Evolutionary conservation across 2,113 vertebrate genomes (phyloP).

Genomic region (Capreolus pygargus): DNA sequence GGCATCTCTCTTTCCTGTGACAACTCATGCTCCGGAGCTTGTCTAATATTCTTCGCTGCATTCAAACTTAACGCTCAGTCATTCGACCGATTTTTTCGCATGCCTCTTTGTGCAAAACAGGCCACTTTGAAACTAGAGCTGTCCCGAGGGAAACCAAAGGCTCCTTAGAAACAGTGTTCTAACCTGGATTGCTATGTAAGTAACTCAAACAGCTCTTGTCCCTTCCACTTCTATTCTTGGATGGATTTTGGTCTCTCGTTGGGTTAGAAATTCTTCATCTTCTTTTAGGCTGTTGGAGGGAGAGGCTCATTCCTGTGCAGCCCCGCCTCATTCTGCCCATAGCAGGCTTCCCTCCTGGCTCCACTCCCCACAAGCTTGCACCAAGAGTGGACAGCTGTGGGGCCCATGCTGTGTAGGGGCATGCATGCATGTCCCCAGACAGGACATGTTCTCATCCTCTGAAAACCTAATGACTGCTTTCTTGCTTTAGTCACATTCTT

Average conservation of each 20-base stretch:
- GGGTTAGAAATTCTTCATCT: slow-evolving; percentile 52
- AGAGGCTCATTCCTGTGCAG: slow-evolving; percentile 63
- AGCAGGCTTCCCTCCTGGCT: not conserved
- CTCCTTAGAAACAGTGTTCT: not conserved
- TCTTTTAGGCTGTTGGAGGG: slow-evolving; percentile 63
- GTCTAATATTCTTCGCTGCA: not conserved
- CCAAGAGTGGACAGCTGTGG: slow-evolving; percentile 54
- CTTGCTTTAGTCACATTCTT: slow-evolving; percentile 39
- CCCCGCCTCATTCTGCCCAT: slow-evolving; percentile 68
- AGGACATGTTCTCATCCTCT: not conserved
- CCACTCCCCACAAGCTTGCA: not conserved
- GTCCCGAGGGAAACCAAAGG: not conserved
- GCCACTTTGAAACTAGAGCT: not conserved
- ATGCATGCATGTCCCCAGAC: not conserved
- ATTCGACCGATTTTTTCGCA: not conserved
- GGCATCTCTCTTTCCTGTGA: not conserved
- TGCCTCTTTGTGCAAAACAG: not conserved
- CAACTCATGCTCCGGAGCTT: not conserved
- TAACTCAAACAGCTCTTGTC: slow-evolving; percentile 12
- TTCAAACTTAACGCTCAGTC: not conserved
- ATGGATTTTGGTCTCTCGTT: slow-evolving; percentile 1
- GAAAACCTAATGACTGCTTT: slow-evolving; percentile 25
- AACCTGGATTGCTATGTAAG: not conserved
- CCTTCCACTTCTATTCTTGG: slow-evolving; percentile 49
- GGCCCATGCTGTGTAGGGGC: not conserved